These are phyloP conservation scores for Sepioteuthis lessoniana DNA, from an alignment of 2,888 invertebrate genomes.

Conservation along the genomic window DNA sequence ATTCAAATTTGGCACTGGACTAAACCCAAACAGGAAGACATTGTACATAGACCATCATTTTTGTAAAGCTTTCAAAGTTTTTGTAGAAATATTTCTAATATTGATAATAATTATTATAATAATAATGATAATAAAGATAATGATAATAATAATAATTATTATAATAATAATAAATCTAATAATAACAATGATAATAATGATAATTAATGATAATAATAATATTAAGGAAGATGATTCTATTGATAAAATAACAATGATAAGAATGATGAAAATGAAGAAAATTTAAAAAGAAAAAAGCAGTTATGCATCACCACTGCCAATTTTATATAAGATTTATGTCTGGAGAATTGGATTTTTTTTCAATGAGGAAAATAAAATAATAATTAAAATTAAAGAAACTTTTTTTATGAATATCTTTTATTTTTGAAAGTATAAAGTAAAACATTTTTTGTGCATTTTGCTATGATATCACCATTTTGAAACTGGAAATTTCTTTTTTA, in stretches of 20 bases:
- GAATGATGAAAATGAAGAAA: neutral
- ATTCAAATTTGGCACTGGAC: slow-evolving; percentile 41
- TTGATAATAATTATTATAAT: neutral
- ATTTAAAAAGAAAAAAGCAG: neutral
- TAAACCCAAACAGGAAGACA: slow-evolving; percentile 41
- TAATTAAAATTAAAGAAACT: neutral
- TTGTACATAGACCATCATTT: slow-evolving; percentile 45
- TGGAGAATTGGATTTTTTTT: neutral
- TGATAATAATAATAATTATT: neutral
- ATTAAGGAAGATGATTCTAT: neutral
- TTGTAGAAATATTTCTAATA: neutral
- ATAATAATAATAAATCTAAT: neutral
- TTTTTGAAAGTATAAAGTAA: too few species aligned
- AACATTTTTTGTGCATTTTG: too few species aligned
- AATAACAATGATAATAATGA: neutral
- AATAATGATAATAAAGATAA: neutral
- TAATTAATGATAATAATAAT: neutral
- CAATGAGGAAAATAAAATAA: neutral
- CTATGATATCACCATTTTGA: too few species aligned
- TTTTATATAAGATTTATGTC: neutral
- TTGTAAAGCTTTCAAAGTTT: slow-evolving; percentile 39
- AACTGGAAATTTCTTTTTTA: too few species aligned
- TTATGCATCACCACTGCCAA: slow-evolving; percentile 33
- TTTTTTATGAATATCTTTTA: neutral
- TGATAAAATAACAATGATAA: neutral